These are phyloP conservation scores for Clitarchus hookeri DNA, from an alignment of 2,888 invertebrate genomes.

Conservation along the genomic window DNA sequence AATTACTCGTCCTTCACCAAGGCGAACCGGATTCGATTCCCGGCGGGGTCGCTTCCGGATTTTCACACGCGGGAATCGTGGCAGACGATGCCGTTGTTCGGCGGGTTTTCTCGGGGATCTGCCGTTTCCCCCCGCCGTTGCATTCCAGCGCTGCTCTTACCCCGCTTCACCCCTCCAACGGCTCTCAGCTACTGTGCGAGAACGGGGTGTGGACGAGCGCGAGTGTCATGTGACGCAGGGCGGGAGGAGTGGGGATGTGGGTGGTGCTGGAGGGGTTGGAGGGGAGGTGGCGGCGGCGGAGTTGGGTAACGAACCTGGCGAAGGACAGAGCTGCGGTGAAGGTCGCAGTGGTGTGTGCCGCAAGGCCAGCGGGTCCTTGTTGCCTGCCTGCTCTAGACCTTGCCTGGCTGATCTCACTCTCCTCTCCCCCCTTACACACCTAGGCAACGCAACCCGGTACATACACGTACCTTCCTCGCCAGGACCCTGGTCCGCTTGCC, in stretches of 20 bases:
- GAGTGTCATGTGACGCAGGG: not conserved
- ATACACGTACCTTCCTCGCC: not conserved
- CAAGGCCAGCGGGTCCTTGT: not conserved
- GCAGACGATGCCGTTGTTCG: too few species aligned
- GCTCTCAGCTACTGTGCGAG: too few species aligned
- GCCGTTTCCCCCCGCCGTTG: too few species aligned
- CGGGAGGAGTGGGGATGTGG: not conserved
- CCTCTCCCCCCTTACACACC: not conserved
- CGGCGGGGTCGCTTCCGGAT: too few species aligned
- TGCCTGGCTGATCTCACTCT: not conserved
- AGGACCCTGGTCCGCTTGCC: not conserved
- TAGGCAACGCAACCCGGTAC: too few species aligned
- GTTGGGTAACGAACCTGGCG: conserved; percentile 9
- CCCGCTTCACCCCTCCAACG: too few species aligned
- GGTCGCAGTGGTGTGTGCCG: not conserved
- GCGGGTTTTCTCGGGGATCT: too few species aligned
- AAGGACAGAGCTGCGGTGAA: not conserved
- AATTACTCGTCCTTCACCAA: too few species aligned
- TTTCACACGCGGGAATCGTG: too few species aligned
- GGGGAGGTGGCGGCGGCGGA: not conserved
- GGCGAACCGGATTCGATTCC: too few species aligned
- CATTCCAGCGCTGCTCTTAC: too few species aligned
- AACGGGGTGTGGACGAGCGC: too few species aligned
- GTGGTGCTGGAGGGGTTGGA: not conserved
- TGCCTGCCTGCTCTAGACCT: not conserved